Evolutionary conservation across 1,140 invertebrate species (phyloP), one percentile per base, ranked within the genome.

Genomic region (Pachypsylla venusta): DNA sequence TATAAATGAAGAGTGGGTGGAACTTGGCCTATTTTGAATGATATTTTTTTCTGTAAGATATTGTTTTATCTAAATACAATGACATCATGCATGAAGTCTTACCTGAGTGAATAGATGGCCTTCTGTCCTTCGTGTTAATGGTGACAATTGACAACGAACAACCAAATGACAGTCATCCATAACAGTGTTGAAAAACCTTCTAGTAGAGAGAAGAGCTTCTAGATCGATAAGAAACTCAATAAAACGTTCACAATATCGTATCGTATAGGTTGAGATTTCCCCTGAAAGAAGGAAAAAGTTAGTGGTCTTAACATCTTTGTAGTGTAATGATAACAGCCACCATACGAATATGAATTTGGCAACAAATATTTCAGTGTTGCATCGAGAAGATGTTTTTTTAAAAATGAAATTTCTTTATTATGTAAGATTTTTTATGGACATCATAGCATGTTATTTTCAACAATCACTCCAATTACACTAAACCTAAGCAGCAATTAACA

Each of bases 141-240:
- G 76, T 2, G 90, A 88, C 40, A 98, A 71, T 63, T 86, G 81
- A 69, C 92, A 94, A 42, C 86, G 80, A 0, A 95, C 91, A 14
- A 99, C 85, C 1, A 98, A 72, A 71, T 99, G 94, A 64, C 85
- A 84, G 72, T 96, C 92, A 73, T 98, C 93, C 67, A 99, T 77
- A 0, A 99, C 81, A 0, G 87, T 88, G 73, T 98, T 97, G 70
- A 99, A 95, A 74, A 98, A 99, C 54, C 96, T 77, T 55, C 96
- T 77, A 0, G 95, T 98, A 1, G 93, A 92, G 62, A 99, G 73
- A 56, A 97, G 75, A 20, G 94, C 91, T 70, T 98, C 93, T 55
- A 99, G 75, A 70, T 99, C 97, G 62, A 98, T 96, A 70, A 99
- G 79, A 27, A 99, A 74, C 73, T 98, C 93, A 27, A 99, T 70